Conservation (phyloP, 2,113 vertebrate species). For the Amazona vittata region DNA sequence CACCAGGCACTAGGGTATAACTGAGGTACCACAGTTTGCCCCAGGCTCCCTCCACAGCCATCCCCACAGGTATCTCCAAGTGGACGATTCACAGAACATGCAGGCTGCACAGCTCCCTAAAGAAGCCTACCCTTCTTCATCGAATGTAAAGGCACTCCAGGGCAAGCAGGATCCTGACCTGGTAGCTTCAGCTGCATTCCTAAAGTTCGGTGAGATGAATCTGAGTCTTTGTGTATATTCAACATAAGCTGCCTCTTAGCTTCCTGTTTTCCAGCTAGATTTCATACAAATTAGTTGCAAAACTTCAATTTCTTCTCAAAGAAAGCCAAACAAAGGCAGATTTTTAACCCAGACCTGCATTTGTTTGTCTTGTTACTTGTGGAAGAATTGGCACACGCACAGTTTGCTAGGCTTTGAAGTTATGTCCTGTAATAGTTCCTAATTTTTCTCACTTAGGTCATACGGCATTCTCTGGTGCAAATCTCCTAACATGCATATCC, state of each 20-base stretch:
- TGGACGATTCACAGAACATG: neutral
- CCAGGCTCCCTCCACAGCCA: neutral
- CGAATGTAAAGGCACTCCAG: neutral
- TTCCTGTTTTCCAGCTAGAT: neutral
- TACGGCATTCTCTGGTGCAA: neutral
- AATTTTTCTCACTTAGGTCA: neutral
- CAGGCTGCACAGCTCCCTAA: neutral
- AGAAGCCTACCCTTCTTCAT: neutral
- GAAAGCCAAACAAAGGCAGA: neutral
- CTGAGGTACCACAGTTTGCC: neutral
- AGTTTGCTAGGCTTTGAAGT: neutral
- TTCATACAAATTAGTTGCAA: neutral
- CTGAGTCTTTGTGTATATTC: neutral
- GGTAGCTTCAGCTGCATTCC: neutral
- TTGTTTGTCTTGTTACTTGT: neutral
- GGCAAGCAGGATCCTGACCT: neutral
- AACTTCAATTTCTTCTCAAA: neutral
- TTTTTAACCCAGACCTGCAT: neutral
- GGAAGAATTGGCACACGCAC: neutral
- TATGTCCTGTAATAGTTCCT: neutral
- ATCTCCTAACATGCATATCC: neutral
- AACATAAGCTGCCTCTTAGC: neutral
- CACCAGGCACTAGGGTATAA: neutral
- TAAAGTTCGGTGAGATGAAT: neutral
- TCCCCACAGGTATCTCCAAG: neutral